A percentile compares a stretch with the other conserved stretches of the same genome.
phyloP scores from a whole-genome alignment of 1,140 invertebrate species.

The Brachystomella parvula region DNA sequence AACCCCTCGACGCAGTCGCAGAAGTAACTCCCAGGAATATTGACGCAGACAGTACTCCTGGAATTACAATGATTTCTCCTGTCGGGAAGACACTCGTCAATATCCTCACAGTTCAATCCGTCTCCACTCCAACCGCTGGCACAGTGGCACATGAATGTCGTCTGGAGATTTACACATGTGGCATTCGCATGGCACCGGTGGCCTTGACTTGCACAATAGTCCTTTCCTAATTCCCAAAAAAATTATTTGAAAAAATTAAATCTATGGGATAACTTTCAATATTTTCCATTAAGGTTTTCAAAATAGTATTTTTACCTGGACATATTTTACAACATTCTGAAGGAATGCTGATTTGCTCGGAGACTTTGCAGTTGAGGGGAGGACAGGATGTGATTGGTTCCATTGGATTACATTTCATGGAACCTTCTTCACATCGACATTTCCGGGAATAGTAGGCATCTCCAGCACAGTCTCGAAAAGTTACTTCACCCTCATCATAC shows the following conservation, averaged over 20 bases:
- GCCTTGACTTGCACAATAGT: constrained; percentile 72
- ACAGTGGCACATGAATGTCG: constrained; percentile 74
- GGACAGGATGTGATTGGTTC: constrained; percentile 69
- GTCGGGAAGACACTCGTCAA: constrained; percentile 68
- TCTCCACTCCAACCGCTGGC: constrained; percentile 71
- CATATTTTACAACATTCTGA: constrained; percentile 87
- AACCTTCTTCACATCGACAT: constrained; percentile 68
- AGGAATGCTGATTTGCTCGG: constrained; percentile 67
- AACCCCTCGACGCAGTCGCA: constrained; percentile 77
- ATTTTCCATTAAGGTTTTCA: background rate
- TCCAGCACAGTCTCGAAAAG: constrained; percentile 59
- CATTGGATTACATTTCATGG: constrained; percentile 64
- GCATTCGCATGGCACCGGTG: constrained; percentile 74
- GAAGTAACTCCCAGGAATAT: constrained; percentile 66
- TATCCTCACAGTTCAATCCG: constrained; percentile 58
- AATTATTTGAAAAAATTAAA: constrained; percentile 38
- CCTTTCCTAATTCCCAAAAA: too few species aligned
- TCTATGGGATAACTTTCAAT: background rate
- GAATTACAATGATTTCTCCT: constrained; percentile 64
- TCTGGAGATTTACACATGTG: constrained; percentile 73
- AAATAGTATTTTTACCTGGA: constrained; percentile 54
- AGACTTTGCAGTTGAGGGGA: constrained; percentile 63
- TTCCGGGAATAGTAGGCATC: constrained; percentile 34
- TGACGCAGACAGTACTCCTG: constrained; percentile 68
- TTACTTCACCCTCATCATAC: constrained; percentile 73